These are phyloP conservation scores for Sialia sialis DNA, from an alignment of 2,113 vertebrate species.

Conservation along the genomic window DNA sequence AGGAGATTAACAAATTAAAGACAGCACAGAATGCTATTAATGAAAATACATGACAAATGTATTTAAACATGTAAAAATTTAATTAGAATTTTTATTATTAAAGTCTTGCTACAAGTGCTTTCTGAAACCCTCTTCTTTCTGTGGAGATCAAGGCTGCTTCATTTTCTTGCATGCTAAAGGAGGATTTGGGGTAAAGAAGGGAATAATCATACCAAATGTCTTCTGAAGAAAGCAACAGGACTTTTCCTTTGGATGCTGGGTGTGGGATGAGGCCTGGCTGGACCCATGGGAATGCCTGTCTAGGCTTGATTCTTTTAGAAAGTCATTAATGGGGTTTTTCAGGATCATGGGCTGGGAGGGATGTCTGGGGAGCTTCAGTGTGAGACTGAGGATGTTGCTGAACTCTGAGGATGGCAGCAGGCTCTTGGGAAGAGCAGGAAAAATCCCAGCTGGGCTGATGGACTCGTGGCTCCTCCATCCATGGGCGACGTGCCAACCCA, in stretches of 20 bases:
- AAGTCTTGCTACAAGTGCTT: neutral
- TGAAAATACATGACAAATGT: slow-evolving; percentile 20
- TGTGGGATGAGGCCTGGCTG: neutral
- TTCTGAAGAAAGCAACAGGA: neutral
- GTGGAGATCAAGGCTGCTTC: neutral
- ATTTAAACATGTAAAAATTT: slow-evolving; percentile 34
- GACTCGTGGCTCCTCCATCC: neutral
- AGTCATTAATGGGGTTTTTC: neutral
- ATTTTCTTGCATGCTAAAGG: neutral
- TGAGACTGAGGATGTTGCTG: neutral
- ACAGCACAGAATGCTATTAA: neutral
- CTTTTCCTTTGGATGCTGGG: neutral
- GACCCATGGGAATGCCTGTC: neutral
- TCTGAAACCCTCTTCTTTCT: neutral
- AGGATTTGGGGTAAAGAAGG: neutral
- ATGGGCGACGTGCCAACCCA: accelerated
- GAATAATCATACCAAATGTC: neutral
- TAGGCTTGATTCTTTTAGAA: neutral
- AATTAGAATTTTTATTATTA: slow-evolving; percentile 41
- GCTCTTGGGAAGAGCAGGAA: neutral
- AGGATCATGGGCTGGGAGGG: accelerated
- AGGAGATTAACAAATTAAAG: slow-evolving; percentile 12
- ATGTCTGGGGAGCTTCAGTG: neutral
- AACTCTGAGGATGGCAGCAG: neutral
- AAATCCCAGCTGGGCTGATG: neutral